Evolutionary conservation across 2,113 vertebrate genomes (phyloP).

Genomic region (Abramis brama): DNA sequence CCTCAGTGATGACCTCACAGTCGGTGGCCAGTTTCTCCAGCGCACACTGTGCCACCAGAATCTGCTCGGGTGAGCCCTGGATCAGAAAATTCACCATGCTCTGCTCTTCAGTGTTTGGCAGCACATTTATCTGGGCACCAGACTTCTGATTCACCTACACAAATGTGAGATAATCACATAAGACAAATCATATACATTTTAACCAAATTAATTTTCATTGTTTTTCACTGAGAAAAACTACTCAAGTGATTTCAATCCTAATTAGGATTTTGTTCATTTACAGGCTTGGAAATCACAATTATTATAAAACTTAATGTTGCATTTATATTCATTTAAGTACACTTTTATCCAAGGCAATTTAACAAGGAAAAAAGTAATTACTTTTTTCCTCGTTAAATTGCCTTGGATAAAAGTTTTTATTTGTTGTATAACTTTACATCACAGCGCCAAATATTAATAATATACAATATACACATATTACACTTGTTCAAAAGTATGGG

Average conservation of each 20-base stretch:
- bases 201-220: background rate
- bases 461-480: background rate
- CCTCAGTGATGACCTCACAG: constrained; percentile 72
- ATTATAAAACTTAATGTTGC: too few species aligned
- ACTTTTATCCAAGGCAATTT: background rate
- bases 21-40: constrained; percentile 80
- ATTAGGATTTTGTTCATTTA: background rate
- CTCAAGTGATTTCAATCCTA: background rate
- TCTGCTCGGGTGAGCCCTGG: constrained; percentile 81
- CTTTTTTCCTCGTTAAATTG: too few species aligned
- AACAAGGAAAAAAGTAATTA: background rate
- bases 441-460: background rate
- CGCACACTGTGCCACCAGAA: constrained; percentile 80
- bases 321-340: background rate
- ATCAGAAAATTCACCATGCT: constrained; percentile 74
- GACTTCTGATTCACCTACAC: constrained; percentile 81
- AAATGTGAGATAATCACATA: background rate
- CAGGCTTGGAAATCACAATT: background rate
- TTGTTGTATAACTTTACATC: too few species aligned
- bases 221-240: background rate
- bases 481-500: background rate
- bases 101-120: constrained; percentile 61
- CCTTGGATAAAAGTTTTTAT: too few species aligned
- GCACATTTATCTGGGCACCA: constrained; percentile 76
- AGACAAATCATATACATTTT: background rate